Conservation (phyloP, 2,113 vertebrate species). For the Cnemophilus loriae region DNA sequence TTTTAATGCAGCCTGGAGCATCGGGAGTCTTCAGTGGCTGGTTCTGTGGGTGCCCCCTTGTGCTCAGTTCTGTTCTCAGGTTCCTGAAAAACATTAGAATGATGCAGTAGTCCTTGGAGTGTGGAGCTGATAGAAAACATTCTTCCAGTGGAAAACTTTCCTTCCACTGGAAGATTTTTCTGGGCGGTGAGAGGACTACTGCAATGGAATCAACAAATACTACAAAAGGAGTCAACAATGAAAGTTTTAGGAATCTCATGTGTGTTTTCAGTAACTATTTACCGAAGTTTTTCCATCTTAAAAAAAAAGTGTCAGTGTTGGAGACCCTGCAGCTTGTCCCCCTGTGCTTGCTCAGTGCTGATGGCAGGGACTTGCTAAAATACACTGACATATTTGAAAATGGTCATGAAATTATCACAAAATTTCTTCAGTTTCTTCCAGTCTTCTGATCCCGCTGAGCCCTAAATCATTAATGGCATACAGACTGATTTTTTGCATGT, state of each 20-base stretch:
- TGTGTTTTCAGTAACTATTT: background rate
- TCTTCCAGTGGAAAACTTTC: background rate
- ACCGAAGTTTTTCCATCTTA: background rate
- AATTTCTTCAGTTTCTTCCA: background rate
- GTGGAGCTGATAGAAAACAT: background rate
- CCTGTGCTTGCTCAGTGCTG: fast-evolving
- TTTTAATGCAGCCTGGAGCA: background rate
- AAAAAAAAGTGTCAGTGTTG: background rate
- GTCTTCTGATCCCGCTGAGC: background rate
- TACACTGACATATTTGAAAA: background rate
- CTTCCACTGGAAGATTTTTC: background rate
- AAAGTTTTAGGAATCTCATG: background rate
- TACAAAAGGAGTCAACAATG: background rate
- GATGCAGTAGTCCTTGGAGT: background rate
- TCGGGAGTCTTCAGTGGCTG: background rate
- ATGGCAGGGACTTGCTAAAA: background rate
- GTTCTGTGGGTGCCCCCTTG: background rate
- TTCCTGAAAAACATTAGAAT: background rate
- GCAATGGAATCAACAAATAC: background rate
- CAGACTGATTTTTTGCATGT: background rate
- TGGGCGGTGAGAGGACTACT: background rate
- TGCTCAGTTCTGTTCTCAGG: background rate
- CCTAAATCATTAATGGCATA: background rate
- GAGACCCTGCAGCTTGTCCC: background rate
- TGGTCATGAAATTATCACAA: background rate